A percentile compares a stretch with the other conserved stretches of the same genome.
phyloP scores from a whole-genome alignment of 2,888 invertebrate genomes.

The Pemphredon lugubris region DNA sequence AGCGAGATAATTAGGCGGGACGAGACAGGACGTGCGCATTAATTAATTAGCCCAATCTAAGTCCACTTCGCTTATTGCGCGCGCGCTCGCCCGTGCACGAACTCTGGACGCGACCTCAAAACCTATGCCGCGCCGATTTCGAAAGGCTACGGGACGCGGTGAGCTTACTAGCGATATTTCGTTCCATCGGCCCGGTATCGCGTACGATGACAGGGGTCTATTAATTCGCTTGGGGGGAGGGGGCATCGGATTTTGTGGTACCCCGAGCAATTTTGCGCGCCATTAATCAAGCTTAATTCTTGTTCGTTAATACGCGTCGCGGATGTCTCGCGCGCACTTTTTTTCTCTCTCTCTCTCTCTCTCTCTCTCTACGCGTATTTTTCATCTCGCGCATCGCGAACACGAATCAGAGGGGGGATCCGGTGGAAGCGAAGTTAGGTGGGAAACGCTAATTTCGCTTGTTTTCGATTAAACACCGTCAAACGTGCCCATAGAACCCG shows the following conservation, averaged over 20 bases:
- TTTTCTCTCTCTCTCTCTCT: neutral
- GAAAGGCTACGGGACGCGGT: conserved; percentile 25
- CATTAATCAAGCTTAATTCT: conserved; percentile 43
- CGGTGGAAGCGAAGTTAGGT: too few species aligned
- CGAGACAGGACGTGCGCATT: conserved; percentile 81
- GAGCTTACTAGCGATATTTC: neutral
- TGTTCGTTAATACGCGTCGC: conserved; percentile 38
- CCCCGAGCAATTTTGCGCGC: conserved; percentile 22
- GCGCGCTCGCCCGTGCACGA: conserved; percentile 64
- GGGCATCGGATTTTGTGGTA: conserved; percentile 3
- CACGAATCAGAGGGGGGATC: too few species aligned
- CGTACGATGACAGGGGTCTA: conserved; percentile 22
- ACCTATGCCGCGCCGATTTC: conserved; percentile 64
- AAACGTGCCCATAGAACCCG: too few species aligned
- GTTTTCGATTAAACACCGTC: too few species aligned
- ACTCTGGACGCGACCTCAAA: conserved; percentile 69
- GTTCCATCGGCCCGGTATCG: neutral
- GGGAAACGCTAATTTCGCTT: too few species aligned
- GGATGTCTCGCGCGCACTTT: conserved; percentile 25
- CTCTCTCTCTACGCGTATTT: neutral
- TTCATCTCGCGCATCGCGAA: too few species aligned
- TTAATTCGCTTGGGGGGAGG: conserved; percentile 24
- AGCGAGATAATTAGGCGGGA: conserved; percentile 80
- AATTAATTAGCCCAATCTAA: conserved; percentile 81
- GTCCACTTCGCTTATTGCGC: conserved; percentile 76